Conservation (phyloP, 2,113 vertebrate species). For the Lophius piscatorius region DNA sequence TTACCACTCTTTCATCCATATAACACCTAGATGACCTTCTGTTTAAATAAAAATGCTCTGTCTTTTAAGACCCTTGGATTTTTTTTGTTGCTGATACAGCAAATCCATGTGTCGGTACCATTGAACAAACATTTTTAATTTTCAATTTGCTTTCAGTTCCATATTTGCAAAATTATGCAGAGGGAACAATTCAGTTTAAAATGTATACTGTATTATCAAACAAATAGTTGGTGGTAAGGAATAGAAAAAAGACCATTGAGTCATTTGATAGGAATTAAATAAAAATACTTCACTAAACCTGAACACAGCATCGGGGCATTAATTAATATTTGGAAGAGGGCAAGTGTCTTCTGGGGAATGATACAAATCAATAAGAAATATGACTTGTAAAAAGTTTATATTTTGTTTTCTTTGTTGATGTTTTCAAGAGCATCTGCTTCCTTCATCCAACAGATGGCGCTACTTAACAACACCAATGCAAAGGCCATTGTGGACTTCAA, state of each 20-base stretch:
- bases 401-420: conserved; percentile 2
- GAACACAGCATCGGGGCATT: no score
- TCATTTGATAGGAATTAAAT: not conserved
- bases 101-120: no score
- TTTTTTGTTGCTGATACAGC: no score
- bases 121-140: no score
- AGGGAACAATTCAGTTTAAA: not conserved
- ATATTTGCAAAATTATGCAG: not conserved
- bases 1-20: no score
- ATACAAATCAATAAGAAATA: not conserved
- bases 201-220: not conserved
- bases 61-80: no score
- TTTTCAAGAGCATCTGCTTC: conserved; percentile 1
- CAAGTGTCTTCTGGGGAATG: no score
- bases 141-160: no score
- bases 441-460: conserved; percentile 66
- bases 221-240: not conserved
- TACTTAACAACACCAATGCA: conserved; percentile 19
- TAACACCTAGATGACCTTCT: no score
- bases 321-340: no score
- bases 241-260: not conserved
- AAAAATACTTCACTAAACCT: not conserved
- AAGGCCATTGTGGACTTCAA: not conserved
- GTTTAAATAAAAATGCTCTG: no score
- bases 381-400: not conserved